Percentiles rank a stretch among this genome's conserved stretches.
These are phyloP conservation scores for Dascillus cervinus DNA, from an alignment of 2,888 invertebrate genomes.

Conservation along the genomic window DNA sequence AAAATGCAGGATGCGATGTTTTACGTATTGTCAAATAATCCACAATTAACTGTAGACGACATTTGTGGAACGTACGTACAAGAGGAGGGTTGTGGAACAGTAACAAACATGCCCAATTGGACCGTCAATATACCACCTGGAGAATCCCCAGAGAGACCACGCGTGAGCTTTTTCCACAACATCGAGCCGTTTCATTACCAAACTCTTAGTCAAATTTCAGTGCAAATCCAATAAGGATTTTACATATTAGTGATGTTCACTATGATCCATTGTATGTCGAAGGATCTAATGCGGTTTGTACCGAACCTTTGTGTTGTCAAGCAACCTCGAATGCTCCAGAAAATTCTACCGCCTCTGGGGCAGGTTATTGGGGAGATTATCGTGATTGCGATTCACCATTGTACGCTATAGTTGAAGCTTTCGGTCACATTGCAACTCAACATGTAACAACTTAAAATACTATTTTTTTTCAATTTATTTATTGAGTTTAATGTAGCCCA, in stretches of 20 bases:
- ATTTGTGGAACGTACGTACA: no score
- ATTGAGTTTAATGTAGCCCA: slow-evolving; percentile 3
- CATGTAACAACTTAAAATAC: slow-evolving; percentile 4
- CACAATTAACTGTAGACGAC: no score
- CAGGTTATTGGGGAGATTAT: slow-evolving; percentile 65
- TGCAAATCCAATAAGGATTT: slow-evolving; percentile 37
- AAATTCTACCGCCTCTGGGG: slow-evolving; percentile 36
- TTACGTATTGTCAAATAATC: no score
- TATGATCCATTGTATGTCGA: slow-evolving; percentile 67
- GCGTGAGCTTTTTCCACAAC: no score
- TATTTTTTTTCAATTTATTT: no score
- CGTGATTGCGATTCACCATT: slow-evolving; percentile 29
- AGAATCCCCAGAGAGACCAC: not conserved
- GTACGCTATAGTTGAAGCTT: slow-evolving; percentile 2
- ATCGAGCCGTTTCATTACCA: no score
- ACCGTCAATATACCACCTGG: not conserved
- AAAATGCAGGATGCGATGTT: no score
- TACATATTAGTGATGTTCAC: slow-evolving; percentile 73
- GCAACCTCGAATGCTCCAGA: slow-evolving; percentile 34
- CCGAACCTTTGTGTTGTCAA: slow-evolving; percentile 74
- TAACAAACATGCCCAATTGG: no score
- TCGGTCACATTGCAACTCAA: not conserved
- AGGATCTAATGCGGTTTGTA: slow-evolving; percentile 61
- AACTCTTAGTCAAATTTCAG: slow-evolving; percentile 3
- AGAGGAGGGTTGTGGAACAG: no score